Base-by-base conservation (phyloP, 2,797 vertebrate species). In the Hydrocynus forskahlii region DNA sequence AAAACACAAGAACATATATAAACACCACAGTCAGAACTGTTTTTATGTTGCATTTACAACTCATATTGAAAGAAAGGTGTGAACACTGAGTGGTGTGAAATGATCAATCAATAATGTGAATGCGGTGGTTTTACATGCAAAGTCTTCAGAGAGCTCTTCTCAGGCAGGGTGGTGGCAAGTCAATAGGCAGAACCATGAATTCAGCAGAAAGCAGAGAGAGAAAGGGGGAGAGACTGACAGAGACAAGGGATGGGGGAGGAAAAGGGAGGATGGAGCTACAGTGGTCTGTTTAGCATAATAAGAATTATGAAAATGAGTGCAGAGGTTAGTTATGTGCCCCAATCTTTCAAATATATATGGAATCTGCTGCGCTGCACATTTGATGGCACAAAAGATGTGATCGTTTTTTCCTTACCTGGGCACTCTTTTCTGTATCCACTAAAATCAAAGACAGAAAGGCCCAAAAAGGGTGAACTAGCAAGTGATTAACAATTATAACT, bases 131-230 rank as follows among this genome's bases (percentile, higher is more conserved):
- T 66, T 40, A 80, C 74, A 82, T 76, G 76, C 60, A 21, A 71
- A 78, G 54, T 73, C 73, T 80, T 85, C 84, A 80, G 73, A 82
- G 83, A 73, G 57, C 59, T 75, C 50, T 64, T 57, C 75, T 84
- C 71, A 72, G 80, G 57, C 63, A 75, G 73, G 21, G 77, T 12
- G 38, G 60, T 19, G 54, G 17, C 48, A 38, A 54, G 60, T 69
- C 64, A 16, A 66, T 78, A 79, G 55, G 21, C 75, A 66, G 74
- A 77, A 79, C 25, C 43, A 73, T 62, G 62, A 76, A 79, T 59
- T 71, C 76, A 82, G 79, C 77, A 77, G 74, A 77, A 78, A 78
- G 63, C 17, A 67, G 64, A 21, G 64, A 67, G 38, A 67, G 35
- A 40, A 7, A 43, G 17, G 7, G 25, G 12, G 68, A 73, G 69